Evolutionary conservation across 2,113 vertebrate species (phyloP).

Genomic region (Lasiurus cinereus): DNA sequence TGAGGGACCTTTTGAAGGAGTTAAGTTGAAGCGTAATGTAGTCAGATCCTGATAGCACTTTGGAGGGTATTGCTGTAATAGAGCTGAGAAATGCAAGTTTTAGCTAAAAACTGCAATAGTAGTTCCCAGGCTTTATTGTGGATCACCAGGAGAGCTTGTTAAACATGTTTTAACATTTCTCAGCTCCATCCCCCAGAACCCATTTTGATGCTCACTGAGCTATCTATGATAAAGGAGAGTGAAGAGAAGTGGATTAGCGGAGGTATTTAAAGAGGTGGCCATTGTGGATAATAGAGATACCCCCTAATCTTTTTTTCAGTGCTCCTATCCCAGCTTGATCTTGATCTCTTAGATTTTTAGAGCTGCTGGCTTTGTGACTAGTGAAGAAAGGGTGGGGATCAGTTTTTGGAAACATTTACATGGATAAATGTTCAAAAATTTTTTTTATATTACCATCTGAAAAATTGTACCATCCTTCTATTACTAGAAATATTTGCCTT

Average conservation of each 20-base stretch:
- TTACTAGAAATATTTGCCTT: neutral
- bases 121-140: neutral
- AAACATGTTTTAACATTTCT: neutral
- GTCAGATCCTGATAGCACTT: neutral
- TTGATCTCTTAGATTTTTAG: neutral
- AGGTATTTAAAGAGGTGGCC: neutral
- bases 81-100: neutral
- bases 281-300: neutral
- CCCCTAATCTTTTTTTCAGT: neutral
- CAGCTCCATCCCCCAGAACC: neutral
- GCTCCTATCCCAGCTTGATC: neutral
- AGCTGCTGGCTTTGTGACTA: neutral
- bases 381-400: neutral
- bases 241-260: neutral
- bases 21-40: neutral
- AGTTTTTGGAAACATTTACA: neutral
- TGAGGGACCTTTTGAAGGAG: neutral
- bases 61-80: neutral
- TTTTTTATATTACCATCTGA: neutral
- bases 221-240: neutral
- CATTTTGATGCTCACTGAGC: neutral
- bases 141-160: neutral
- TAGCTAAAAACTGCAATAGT: neutral
- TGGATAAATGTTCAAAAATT: neutral
- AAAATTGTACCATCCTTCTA: neutral